phyloP scores from a whole-genome alignment of 2,888 invertebrate species.

The Ichneumoninae sp. region DNA sequence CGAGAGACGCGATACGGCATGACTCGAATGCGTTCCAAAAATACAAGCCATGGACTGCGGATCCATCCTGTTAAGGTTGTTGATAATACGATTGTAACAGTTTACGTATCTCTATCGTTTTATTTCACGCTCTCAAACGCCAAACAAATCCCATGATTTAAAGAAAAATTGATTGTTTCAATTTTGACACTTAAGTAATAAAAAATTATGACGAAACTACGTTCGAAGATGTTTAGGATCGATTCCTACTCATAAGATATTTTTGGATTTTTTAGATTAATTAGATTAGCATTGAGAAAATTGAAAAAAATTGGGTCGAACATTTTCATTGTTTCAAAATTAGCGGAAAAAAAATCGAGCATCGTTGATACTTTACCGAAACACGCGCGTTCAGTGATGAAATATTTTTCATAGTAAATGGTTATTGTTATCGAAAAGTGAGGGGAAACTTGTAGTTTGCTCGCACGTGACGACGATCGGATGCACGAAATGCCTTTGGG shows the following conservation, averaged over 20 bases:
- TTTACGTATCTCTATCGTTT: slow-evolving; percentile 42
- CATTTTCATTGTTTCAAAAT: not conserved
- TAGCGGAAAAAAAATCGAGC: not conserved
- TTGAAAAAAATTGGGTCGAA: not conserved
- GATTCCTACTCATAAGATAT: not conserved
- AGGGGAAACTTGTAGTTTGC: slow-evolving; percentile 12
- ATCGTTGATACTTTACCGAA: no score
- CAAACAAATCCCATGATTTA: not conserved
- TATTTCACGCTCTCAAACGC: not conserved
- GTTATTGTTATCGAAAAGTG: not conserved
- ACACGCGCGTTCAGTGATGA: not conserved
- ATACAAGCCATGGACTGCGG: slow-evolving; percentile 26
- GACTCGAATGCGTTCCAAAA: slow-evolving; percentile 21
- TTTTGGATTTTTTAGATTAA: not conserved
- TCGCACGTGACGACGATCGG: slow-evolving; percentile 37
- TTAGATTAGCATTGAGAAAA: not conserved
- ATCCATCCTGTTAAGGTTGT: slow-evolving; percentile 56
- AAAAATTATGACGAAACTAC: not conserved
- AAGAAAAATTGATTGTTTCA: not conserved
- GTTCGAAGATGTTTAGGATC: not conserved
- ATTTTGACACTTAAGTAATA: not conserved
- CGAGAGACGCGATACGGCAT: not conserved
- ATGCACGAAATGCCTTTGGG: slow-evolving; percentile 6
- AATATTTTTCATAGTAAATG: slow-evolving; percentile 8
- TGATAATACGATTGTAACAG: slow-evolving; percentile 38